A percentile compares a stretch with the other conserved stretches of the same genome.
Evolutionary conservation across 1,140 invertebrate species (phyloP).

Genomic region (Yoshiicerus persimilis): DNA sequence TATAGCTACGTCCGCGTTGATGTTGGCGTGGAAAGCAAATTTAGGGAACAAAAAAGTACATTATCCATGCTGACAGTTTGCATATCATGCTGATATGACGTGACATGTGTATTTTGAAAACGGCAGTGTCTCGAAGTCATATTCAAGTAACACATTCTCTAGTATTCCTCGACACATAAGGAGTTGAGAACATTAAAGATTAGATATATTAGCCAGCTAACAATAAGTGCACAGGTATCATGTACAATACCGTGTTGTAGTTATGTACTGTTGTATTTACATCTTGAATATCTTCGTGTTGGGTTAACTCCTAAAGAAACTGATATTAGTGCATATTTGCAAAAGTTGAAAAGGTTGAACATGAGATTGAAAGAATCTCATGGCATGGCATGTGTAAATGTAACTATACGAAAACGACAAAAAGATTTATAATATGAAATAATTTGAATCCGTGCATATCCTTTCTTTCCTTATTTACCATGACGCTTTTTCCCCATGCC

Average conservation of each 20-base stretch:
- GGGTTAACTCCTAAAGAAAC: not conserved
- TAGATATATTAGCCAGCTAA: not conserved
- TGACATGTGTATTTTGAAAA: not conserved
- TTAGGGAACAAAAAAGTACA: not conserved
- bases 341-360: not conserved
- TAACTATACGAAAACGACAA: not conserved
- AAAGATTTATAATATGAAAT: not conserved
- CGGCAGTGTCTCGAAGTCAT: not conserved
- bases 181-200: not conserved
- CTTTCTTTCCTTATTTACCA: slow-evolving; percentile 20
- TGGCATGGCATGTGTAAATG: not conserved
- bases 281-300: not conserved
- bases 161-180: not conserved
- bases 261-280: not conserved
- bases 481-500: slow-evolving; percentile 11
- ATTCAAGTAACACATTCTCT: not conserved
- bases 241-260: not conserved
- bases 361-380: not conserved
- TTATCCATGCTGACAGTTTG: not conserved
- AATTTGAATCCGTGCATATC: slow-evolving; percentile 22
- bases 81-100: not conserved
- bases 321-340: not conserved
- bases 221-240: too few relatives aligned
- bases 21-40: not conserved
- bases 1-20: not conserved